phyloP scores from a whole-genome alignment of 2,113 vertebrate genomes.

The Hippocampus mohnikei region DNA sequence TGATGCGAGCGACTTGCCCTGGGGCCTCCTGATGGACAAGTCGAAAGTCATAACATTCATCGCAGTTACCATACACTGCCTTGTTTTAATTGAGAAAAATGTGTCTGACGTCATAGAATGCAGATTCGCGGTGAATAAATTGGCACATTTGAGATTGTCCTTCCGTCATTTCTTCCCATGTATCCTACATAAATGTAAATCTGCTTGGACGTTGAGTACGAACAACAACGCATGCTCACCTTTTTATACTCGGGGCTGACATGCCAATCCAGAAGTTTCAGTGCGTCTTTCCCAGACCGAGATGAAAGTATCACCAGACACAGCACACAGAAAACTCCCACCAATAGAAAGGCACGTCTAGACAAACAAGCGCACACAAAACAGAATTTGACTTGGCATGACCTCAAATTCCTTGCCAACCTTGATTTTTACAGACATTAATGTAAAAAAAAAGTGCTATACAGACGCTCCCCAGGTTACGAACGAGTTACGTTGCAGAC shows the following conservation, averaged over 20 bases:
- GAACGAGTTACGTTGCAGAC: too few species aligned
- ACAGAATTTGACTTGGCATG: background rate
- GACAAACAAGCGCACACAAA: constrained; percentile 11
- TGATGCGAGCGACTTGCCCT: too few species aligned
- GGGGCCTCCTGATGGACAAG: too few species aligned
- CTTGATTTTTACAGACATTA: background rate
- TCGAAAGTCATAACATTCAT: too few species aligned
- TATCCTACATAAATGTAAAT: background rate
- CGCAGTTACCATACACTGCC: too few species aligned
- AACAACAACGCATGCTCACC: constrained; percentile 10
- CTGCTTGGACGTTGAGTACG: background rate
- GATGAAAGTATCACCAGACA: constrained; percentile 20
- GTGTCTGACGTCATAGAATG: too few species aligned
- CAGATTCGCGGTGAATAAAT: too few species aligned
- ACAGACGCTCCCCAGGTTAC: too few species aligned
- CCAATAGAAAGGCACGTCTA: constrained; percentile 34
- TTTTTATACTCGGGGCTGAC: constrained; percentile 38
- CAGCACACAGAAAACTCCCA: constrained; percentile 36
- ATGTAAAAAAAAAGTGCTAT: background rate
- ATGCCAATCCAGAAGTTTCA: constrained; percentile 8
- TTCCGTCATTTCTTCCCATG: background rate
- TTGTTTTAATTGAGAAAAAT: too few species aligned
- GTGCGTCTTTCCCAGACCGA: background rate
- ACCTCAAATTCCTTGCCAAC: background rate
- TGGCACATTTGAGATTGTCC: too few species aligned